A percentile compares a stretch with the other conserved stretches of the same genome.
Conservation (phyloP, 2,888 invertebrate genomes). For the Epsilonema sp. region DNA sequence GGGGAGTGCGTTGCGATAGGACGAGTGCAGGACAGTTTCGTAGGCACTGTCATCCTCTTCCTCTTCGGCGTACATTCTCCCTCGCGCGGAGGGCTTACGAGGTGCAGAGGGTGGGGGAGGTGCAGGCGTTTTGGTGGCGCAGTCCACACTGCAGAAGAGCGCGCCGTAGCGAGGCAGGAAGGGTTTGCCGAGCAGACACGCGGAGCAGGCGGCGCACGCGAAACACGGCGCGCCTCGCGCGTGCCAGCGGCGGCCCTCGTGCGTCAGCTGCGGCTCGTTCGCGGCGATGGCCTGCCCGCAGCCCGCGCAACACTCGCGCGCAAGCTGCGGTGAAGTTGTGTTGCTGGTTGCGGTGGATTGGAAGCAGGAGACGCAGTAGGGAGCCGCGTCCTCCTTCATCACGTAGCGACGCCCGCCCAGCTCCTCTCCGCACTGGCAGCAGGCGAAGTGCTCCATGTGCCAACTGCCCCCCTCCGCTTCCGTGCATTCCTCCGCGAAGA, state of each 20-base stretch:
- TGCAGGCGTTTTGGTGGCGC: background rate
- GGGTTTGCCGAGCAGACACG: conserved; percentile 43
- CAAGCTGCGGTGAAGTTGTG: no score
- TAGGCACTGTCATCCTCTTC: background rate
- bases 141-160: conserved; percentile 6
- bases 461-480: conserved; percentile 95
- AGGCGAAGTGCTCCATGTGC: conserved; percentile 99
- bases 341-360: conserved; percentile 47
- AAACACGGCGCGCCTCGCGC: conserved; percentile 39
- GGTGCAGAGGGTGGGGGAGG: no score
- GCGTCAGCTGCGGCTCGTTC: conserved; percentile 91
- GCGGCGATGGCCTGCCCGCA: conserved; percentile 86
- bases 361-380: background rate
- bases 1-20: no score
- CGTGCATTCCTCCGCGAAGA: conserved; percentile 96
- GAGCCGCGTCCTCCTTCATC: conserved; percentile 45
- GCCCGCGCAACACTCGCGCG: conserved; percentile 88
- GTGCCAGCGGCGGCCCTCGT: conserved; percentile 70
- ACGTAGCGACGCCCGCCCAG: conserved; percentile 91
- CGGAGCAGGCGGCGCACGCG: conserved; percentile 46
- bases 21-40: background rate
- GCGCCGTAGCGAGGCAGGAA: background rate
- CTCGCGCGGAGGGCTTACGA: no score
- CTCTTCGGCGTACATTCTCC: no score
- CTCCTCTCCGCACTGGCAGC: conserved; percentile 77